Base-by-base conservation (phyloP, 2,113 vertebrate species). In the Gadus macrocephalus region DNA sequence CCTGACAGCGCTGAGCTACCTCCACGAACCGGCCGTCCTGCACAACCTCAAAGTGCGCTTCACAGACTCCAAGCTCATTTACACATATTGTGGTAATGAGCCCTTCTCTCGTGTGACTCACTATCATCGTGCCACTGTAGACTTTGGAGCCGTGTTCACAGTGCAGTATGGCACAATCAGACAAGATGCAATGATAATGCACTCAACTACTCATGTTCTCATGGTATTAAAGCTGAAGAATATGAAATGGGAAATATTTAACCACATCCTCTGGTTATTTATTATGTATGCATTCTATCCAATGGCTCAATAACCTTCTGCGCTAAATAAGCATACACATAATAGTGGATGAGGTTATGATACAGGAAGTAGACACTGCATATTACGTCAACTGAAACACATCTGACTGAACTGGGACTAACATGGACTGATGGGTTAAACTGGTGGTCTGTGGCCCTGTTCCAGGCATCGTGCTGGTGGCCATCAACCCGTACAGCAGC, bases 21-120 rank as follows among this genome's bases (percentile, higher is more conserved):
- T 99, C 14, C 95, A 98, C 0, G 97, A 99, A 79, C 97, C 97
- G 0, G 97, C 97, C 0, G 94, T 99, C 62, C 90, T 99, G 0
- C 96, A 98, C 85, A 99, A 98, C 89, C 95, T 99, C 67, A 93
- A 91, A 91, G 94, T 98, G 28, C 95, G 97, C 73, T 99, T 99
- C 69, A 91, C 95, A 3, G 96, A 98, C 83, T 98, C 96, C 3
- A 98, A 94, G 74, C 88, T 95, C 55, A 99, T 99, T 87, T 99
- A 99, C 80, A 99, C 97, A 0, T 99, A 99, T 68, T 99, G 97
- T 75, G 97, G 97, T 98, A 92, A 95, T 90, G 89, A 71, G 58
- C 68, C 56, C 66, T 74, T 55, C 74, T 5, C 72, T 68, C 42
- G 74, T 78, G 68, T 82, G 68, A 78, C 75, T 87, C 66, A 68